Evolutionary conservation across 2,113 vertebrate genomes (phyloP), one percentile per base, ranked within the genome.

Genomic region (Triplophysa dalaica): DNA sequence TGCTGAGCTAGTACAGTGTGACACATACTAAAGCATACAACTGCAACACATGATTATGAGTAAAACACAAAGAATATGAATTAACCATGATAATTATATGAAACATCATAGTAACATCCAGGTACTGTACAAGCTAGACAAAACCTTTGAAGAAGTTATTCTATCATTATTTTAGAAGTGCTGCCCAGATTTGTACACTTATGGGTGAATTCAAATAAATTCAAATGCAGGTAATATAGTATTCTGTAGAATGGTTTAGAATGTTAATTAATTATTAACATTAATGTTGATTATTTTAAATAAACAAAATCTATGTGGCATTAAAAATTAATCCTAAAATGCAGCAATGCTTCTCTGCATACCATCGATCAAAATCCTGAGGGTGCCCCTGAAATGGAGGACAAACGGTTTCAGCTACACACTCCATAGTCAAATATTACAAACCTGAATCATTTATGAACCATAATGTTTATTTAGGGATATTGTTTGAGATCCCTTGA

Each of bases 1-100:
- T 80, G 82, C 70, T 72, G 58, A 83, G 65, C 48, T 67, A 56
- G 70, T 67, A 26, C 26, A 75, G 74, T 75, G 45, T 82, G 70
- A 29, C 70, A 70, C 70, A 78, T 65, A 75, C 29, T 45, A n/a
- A 79, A 26, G 78, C 68, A 73, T n/a, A 58, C 56, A 29, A 79
- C 56, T 63, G 63, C 60, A 65, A 58, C 62, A 69, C 24, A 74
- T 26, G 65, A 72, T 78, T 41, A 79, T 70, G 65, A 56, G 41
- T 33, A 66, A 41, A 52, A 58, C 45, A n/a, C 75, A 62, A 2
- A 45, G 58, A 21, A 2, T 19, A 63, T 38, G 24, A 63, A 21
- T 9, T 75, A 14, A 43, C 58, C 60, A 50, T 50, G 4, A 14
- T n/a, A n/a, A n/a, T n/a, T n/a, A n/a, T n/a, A n/a, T n/a, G n/a